Base-by-base conservation (phyloP, 2,888 invertebrate species). In the Pachycephus smyrnensis region DNA sequence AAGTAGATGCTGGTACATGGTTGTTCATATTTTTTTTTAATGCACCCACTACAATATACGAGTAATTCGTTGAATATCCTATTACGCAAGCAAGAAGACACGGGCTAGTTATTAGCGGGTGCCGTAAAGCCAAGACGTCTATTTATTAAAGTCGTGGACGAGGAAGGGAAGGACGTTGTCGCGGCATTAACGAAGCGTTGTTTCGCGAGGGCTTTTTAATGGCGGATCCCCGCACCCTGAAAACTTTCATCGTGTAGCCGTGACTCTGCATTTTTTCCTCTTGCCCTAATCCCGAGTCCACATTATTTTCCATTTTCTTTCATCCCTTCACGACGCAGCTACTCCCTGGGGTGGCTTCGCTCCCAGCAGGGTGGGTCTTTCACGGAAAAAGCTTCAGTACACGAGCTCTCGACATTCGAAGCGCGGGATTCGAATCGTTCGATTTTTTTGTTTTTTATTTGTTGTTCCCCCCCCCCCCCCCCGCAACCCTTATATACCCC, bases 181-280 rank as follows among this genome's bases (percentile, higher is more conserved):
- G 80, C 73, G 83, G 85, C 86, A 86, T 86, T 88, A 88, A 88
- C 84, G 86, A 86, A 86, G 84, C 84, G 86, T 85, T 87, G 87
- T 87, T 87, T 87, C 82, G 83, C 84, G 82, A 86, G 83, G 82
- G 3, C 83, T 82, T 86, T 87, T 88, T 88, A 88, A 88, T 86
- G 86, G 86, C 80, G 82, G 80, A 77, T 76, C 76, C 71, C 75
- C 76, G 79, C 82, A 81, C 82, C 81, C 82, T 84, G 85, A 86
- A 85, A 87, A 88, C 84, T 85, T 84, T 83, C 82, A 80, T 82
- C 82, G 82, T 2, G 82, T 82, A 85, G 84, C 85, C 89, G 85
- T 86, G 86, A 87, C 89, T 88, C 82, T 81, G 84, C 86, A 82
- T 85, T 84, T 84, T 82, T 82, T 71, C 37, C 75, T 77, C 73